Percentiles rank a stretch among this genome's conserved stretches.
phyloP scores from a whole-genome alignment of 1,140 invertebrate genomes.

The Drosophila grimshawi region DNA sequence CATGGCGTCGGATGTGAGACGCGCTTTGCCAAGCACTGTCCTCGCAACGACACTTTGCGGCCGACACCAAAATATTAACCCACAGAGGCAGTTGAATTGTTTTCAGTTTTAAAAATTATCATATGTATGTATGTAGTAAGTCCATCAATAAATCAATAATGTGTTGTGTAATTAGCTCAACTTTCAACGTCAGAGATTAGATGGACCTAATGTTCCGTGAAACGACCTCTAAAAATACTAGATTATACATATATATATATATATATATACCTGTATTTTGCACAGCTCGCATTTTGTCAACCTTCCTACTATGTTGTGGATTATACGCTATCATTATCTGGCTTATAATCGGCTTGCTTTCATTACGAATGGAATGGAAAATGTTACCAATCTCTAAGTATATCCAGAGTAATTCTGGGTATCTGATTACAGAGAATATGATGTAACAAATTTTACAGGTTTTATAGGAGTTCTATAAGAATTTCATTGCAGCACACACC shows the following conservation, averaged over 20 bases:
- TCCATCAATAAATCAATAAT: slow-evolving; percentile 52
- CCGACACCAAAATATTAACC: slow-evolving; percentile 5
- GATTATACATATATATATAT: slow-evolving; percentile 28
- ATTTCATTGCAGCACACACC: too few relatives aligned
- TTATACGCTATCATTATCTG: slow-evolving; percentile 22
- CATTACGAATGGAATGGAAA: background rate
- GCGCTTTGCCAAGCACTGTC: slow-evolving; percentile 86
- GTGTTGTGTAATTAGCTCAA: slow-evolving; percentile 42
- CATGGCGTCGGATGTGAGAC: slow-evolving; percentile 88
- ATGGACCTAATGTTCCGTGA: slow-evolving; percentile 66
- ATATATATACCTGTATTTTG: slow-evolving; percentile 13
- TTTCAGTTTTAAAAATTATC: background rate
- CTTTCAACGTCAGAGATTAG: slow-evolving; percentile 49
- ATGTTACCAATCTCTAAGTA: background rate
- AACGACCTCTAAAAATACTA: slow-evolving; percentile 67
- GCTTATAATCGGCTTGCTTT: slow-evolving; percentile 5
- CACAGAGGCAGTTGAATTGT: background rate
- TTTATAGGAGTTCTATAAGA: too few relatives aligned
- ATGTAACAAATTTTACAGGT: too few relatives aligned
- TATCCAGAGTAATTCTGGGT: too few relatives aligned
- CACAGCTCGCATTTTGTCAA: slow-evolving; percentile 20
- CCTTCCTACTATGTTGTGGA: slow-evolving; percentile 16
- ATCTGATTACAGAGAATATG: too few relatives aligned
- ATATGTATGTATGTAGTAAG: slow-evolving; percentile 29
- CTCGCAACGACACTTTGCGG: slow-evolving; percentile 45